Evolutionary conservation across 2,113 vertebrate species (phyloP).

Genomic region (Sander lucioperca): DNA sequence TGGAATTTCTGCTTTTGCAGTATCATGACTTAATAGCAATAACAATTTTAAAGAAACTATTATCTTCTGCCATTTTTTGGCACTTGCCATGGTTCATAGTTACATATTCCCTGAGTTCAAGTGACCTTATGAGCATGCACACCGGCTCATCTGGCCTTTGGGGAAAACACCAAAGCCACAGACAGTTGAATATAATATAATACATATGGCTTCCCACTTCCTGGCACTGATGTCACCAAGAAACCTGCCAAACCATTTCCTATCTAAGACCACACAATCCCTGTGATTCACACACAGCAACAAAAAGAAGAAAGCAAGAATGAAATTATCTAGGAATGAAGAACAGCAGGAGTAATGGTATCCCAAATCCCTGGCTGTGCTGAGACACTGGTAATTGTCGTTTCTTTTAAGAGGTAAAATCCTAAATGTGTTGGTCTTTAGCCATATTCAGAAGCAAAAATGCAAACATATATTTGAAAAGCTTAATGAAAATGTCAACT

Average conservation of each 20-base stretch:
- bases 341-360: conserved; percentile 2
- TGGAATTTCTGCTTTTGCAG: conserved; percentile 28
- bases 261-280: conserved; percentile 17
- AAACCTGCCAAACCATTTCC: conserved; percentile 54
- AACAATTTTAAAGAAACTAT: conserved; percentile 33
- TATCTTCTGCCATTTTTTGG: conserved; percentile 33
- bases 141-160: conserved; percentile 52
- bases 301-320: background rate
- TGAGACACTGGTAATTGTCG: background rate
- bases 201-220: conserved; percentile 45
- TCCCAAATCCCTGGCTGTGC: background rate
- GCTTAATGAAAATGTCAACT: conserved; percentile 38
- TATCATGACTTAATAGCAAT: conserved; percentile 27
- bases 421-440: background rate
- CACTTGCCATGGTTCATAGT: conserved; percentile 69
- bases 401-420: conserved; percentile 10
- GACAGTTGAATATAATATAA: conserved; percentile 48
- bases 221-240: conserved; percentile 52
- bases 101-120: conserved; percentile 57
- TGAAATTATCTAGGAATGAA: background rate
- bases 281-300: conserved; percentile 4
- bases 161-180: conserved; percentile 54
- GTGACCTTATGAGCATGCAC: conserved; percentile 71
- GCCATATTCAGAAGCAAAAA: background rate
- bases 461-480: conserved; percentile 4